Evolutionary conservation across 2,113 vertebrate genomes (phyloP).

Genomic region (Hippoglossus stenolepis): DNA sequence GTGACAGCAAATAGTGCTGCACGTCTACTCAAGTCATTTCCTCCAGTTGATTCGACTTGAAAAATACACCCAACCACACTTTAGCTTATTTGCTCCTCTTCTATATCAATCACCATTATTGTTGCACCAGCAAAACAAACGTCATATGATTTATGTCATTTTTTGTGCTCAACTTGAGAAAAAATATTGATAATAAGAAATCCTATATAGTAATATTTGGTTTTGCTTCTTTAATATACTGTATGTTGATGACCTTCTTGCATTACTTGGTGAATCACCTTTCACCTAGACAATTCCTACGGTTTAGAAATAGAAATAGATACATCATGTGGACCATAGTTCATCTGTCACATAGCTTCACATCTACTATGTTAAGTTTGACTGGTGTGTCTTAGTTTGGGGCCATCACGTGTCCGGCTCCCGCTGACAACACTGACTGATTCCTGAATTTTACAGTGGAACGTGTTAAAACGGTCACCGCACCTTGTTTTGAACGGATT

Average conservation of each 20-base stretch:
- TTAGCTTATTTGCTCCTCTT: no score
- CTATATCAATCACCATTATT: no score
- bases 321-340: no score
- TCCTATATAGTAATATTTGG: neutral
- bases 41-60: no score
- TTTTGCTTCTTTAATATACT: neutral
- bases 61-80: no score
- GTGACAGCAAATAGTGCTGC: no score
- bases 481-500: conserved; percentile 27
- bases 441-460: conserved; percentile 4
- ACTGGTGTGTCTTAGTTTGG: neutral
- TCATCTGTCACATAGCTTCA: neutral
- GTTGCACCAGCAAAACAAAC: no score
- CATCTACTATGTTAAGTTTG: neutral
- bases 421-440: conserved; percentile 19
- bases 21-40: no score
- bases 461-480: neutral
- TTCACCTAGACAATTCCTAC: neutral
- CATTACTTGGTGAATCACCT: neutral
- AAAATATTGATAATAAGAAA: no score
- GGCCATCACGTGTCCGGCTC: neutral
- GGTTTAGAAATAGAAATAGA: neutral
- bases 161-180: no score
- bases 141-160: no score
- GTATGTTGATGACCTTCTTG: neutral